A percentile compares a stretch with the other conserved stretches of the same genome.
Evolutionary conservation across 2,113 vertebrate genomes (phyloP).

Genomic region (Ailuropoda melanoleuca): DNA sequence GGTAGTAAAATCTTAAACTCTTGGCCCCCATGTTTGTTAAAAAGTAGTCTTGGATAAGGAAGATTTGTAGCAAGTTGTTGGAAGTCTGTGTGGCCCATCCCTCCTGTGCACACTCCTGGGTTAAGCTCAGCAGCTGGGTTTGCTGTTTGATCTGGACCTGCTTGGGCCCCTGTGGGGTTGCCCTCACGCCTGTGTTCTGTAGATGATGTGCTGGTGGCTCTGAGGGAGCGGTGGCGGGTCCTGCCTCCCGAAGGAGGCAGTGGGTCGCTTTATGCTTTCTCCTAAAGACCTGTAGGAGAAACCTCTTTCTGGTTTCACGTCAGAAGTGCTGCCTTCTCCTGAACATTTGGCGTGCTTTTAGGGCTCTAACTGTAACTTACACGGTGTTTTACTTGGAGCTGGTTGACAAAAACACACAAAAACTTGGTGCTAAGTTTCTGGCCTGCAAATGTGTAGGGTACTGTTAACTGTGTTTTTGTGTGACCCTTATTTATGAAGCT

Average conservation of each 20-base stretch:
- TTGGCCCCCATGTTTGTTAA: neutral
- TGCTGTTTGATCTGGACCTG: rapidly evolving
- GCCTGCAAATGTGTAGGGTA: neutral
- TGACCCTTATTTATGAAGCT: neutral
- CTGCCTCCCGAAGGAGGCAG: neutral
- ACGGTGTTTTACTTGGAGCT: neutral
- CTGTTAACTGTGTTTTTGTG: neutral
- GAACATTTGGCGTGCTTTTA: neutral
- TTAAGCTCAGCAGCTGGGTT: neutral
- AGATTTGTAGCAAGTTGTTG: neutral
- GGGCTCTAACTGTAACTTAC: neutral
- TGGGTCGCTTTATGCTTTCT: neutral
- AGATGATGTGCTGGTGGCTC: neutral
- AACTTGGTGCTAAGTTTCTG: neutral
- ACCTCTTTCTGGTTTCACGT: neutral
- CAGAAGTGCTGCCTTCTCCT: neutral
- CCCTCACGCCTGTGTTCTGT: neutral
- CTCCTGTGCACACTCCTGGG: neutral
- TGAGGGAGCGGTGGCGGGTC: neutral
- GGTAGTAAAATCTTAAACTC: neutral
- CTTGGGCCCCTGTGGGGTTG: rapidly evolving
- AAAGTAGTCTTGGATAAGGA: neutral
- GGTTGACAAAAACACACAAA: neutral
- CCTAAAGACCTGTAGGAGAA: neutral
- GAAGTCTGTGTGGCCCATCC: neutral